Evolutionary conservation across 1,140 invertebrate species (phyloP).

Genomic region (Thaumatotibia leucotreta): DNA sequence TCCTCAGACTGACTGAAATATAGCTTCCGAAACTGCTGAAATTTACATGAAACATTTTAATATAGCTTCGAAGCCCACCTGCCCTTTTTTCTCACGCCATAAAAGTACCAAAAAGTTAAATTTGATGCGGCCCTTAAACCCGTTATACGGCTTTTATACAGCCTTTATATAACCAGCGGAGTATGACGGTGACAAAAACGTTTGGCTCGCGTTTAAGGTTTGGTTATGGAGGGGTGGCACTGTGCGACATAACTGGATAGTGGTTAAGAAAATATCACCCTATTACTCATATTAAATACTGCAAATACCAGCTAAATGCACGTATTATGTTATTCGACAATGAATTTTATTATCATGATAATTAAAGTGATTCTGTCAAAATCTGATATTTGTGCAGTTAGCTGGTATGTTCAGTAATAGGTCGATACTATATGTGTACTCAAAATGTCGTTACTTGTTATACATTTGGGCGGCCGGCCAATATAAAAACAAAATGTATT

Average conservation of each 20-base stretch:
- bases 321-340: too few relatives aligned
- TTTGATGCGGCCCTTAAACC: slow-evolving; percentile 47
- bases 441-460: too few relatives aligned
- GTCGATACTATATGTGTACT: too few relatives aligned
- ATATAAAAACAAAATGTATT: too few relatives aligned
- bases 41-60: slow-evolving; percentile 69
- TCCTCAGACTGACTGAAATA: slow-evolving; percentile 53
- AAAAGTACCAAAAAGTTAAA: slow-evolving; percentile 46
- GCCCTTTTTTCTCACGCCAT: slow-evolving; percentile 57
- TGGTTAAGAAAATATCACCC: slow-evolving; percentile 15
- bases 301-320: too few relatives aligned
- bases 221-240: slow-evolving; percentile 13
- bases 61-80: slow-evolving; percentile 47
- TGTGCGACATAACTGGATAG: slow-evolving; percentile 15
- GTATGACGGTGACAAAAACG: neutral
- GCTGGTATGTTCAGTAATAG: too few relatives aligned
- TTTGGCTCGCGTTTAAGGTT: neutral
- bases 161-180: neutral
- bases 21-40: slow-evolving; percentile 41
- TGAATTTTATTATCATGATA: too few relatives aligned
- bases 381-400: too few relatives aligned
- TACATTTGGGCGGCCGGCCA: too few relatives aligned
- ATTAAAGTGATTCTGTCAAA: too few relatives aligned
- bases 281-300: too few relatives aligned
- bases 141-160: slow-evolving; percentile 24